A percentile compares a stretch with the other conserved stretches of the same genome.
These are phyloP conservation scores for Bufo bufo DNA, from an alignment of 2,113 vertebrate genomes.

Conservation along the genomic window DNA sequence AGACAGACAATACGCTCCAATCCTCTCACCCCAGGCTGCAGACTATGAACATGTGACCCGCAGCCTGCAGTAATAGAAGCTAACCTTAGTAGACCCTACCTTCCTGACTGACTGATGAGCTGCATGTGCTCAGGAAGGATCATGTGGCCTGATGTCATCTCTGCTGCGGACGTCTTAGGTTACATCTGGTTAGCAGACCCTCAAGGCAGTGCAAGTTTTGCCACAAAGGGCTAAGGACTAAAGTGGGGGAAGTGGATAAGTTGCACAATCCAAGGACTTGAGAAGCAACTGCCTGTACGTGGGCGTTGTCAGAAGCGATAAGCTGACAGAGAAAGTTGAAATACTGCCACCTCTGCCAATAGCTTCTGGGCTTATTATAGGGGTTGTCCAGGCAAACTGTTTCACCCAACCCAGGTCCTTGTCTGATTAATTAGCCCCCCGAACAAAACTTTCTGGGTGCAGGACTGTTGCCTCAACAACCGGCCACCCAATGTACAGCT, in stretches of 20 bases:
- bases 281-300: neutral
- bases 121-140: neutral
- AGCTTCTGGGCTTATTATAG: no score
- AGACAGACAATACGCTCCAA: no score
- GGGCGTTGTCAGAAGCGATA: neutral
- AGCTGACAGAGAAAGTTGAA: no score
- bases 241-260: neutral
- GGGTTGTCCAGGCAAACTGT: no score
- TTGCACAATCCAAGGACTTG: neutral
- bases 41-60: neutral
- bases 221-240: neutral
- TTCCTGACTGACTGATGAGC: constrained; percentile 27
- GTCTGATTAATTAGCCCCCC: no score
- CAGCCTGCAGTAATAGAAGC: neutral
- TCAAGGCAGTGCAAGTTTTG: neutral
- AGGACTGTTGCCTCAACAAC: no score
- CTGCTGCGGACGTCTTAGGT: neutral
- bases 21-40: no score
- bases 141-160: constrained; percentile 1
- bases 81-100: neutral
- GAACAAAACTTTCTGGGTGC: no score
- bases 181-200: neutral
- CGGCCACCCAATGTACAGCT: no score
- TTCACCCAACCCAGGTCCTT: no score
- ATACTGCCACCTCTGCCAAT: no score